Evolutionary conservation across 2,888 invertebrate species (phyloP).

Genomic region (Ormyrus thymus): DNA sequence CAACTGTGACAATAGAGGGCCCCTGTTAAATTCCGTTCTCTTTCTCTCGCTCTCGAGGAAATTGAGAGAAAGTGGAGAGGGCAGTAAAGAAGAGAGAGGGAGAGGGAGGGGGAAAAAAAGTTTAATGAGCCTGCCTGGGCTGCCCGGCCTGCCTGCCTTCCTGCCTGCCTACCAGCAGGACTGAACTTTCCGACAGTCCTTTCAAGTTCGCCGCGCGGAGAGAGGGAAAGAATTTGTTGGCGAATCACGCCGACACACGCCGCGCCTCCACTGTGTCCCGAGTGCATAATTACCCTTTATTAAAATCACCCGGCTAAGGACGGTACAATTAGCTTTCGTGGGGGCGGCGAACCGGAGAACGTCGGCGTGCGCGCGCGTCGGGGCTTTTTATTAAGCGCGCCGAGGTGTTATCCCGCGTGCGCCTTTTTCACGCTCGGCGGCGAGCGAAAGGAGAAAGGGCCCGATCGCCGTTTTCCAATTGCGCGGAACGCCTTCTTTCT

Average conservation of each 20-base stretch:
- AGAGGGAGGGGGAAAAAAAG: background rate
- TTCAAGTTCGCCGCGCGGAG: constrained; percentile 6
- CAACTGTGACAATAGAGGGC: constrained; percentile 34
- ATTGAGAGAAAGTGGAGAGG: background rate
- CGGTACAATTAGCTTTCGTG: constrained; percentile 16
- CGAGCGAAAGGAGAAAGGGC: background rate
- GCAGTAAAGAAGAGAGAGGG: background rate
- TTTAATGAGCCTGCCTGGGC: constrained; percentile 37
- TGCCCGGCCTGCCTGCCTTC: background rate
- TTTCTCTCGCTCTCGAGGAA: background rate
- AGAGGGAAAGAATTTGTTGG: constrained; percentile 11
- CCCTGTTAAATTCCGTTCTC: constrained; percentile 33
- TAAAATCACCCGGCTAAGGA: constrained; percentile 31
- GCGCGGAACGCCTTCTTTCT: too few species aligned
- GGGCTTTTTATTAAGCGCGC: background rate
- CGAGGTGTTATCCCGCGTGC: background rate
- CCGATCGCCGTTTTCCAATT: background rate
- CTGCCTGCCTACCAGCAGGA: background rate
- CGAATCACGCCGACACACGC: constrained; percentile 17
- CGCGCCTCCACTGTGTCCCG: background rate
- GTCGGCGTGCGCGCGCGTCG: background rate
- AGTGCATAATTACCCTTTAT: constrained; percentile 33
- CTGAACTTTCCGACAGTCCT: background rate
- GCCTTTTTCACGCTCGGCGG: constrained; percentile 20
- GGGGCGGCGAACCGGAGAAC: too few species aligned